Evolutionary conservation across 2,797 vertebrate genomes (phyloP).

Genomic region (Taenioides sp.): DNA sequence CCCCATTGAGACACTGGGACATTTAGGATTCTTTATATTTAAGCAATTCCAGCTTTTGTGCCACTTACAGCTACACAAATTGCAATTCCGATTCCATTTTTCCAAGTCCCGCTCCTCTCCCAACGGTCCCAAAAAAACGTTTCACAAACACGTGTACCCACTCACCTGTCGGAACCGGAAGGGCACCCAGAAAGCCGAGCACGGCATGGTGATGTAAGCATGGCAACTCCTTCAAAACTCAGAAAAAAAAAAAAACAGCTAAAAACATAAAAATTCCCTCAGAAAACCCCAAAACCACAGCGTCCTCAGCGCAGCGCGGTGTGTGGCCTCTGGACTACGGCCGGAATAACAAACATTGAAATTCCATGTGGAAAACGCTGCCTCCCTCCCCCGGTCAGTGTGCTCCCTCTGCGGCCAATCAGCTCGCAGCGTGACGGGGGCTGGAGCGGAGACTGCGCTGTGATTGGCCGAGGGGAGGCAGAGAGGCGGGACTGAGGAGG

Average conservation of each 20-base stretch:
- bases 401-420: constrained; percentile 58
- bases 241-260: constrained; percentile 9
- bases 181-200: constrained; percentile 43
- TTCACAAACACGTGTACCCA: too few species aligned
- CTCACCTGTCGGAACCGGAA: constrained; percentile 71
- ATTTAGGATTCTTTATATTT: too few species aligned
- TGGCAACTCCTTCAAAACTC: constrained; percentile 30
- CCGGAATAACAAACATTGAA: too few species aligned
- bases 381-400: constrained; percentile 25
- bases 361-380: not conserved
- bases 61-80: too few species aligned
- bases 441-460: constrained; percentile 42
- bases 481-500: constrained; percentile 22
- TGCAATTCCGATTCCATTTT: too few species aligned
- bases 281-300: not conserved
- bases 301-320: too few species aligned
- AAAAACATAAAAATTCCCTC: constrained; percentile 10
- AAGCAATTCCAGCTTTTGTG: too few species aligned
- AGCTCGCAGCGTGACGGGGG: constrained; percentile 54
- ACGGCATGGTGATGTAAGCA: constrained; percentile 56
- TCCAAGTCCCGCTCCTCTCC: too few species aligned
- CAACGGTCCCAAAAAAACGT: too few species aligned
- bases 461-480: constrained; percentile 59
- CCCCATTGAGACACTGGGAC: too few species aligned
- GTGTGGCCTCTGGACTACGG: too few species aligned